Percentiles rank a stretch among this genome's conserved stretches.
Evolutionary conservation across 2,113 vertebrate species (phyloP).

Genomic region (Vimba vimba): DNA sequence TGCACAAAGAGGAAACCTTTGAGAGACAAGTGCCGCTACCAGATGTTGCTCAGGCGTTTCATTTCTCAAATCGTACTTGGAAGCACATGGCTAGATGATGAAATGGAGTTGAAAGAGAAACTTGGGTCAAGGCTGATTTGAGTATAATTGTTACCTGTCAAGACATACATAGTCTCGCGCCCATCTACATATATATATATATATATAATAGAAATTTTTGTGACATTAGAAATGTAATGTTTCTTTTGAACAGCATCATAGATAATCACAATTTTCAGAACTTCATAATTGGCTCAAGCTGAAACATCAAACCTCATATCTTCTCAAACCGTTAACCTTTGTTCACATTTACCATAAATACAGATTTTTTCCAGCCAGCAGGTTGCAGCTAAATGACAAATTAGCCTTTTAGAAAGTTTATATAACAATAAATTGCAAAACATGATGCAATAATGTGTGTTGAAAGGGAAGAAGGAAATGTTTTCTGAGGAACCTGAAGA

Average conservation of each 20-base stretch:
- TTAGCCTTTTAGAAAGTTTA: not conserved
- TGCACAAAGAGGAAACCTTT: not conserved
- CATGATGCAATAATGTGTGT: not conserved
- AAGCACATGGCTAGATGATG: slow-evolving; percentile 40
- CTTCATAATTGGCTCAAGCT: not conserved
- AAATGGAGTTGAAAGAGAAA: slow-evolving; percentile 46
- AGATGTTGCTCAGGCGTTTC: slow-evolving; percentile 19
- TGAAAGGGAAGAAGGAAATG: not conserved
- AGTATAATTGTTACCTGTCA: slow-evolving; percentile 4
- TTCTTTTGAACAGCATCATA: not conserved
- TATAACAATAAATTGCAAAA: not conserved
- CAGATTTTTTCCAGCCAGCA: not conserved
- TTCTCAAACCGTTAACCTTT: not conserved
- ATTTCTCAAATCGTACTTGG: slow-evolving; percentile 25
- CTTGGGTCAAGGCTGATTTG: slow-evolving; percentile 41
- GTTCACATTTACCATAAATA: not conserved
- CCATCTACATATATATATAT: too few relatives aligned
- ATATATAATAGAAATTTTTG: not conserved
- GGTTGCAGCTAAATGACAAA: not conserved
- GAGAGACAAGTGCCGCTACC: slow-evolving; percentile 14
- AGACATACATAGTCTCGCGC: not conserved
- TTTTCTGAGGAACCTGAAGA: not conserved
- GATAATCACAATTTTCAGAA: not conserved
- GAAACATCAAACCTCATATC: not conserved
- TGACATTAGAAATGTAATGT: not conserved